These are phyloP conservation scores for Pipistrellus nathusii DNA, from an alignment of 2,797 vertebrate genomes.

Conservation along the genomic window DNA sequence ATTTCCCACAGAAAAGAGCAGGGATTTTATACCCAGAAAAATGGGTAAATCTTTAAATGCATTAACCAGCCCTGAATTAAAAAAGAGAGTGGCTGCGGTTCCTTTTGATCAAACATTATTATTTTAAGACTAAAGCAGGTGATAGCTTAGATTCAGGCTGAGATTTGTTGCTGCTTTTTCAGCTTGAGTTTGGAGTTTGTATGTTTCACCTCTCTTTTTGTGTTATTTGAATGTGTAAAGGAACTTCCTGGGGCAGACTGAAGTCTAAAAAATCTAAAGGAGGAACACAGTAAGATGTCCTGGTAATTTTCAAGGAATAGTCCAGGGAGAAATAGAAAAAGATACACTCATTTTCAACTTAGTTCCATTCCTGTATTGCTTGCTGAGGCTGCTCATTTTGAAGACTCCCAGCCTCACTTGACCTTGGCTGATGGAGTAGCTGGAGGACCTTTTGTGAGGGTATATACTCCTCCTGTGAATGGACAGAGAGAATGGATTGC, in stretches of 20 bases:
- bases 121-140: neutral
- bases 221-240: neutral
- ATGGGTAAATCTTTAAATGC: neutral
- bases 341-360: neutral
- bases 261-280: neutral
- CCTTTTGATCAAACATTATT: neutral
- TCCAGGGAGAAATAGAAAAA: neutral
- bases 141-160: neutral
- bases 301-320: neutral
- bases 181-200: neutral
- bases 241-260: neutral
- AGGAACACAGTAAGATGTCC: neutral
- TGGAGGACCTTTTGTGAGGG: neutral
- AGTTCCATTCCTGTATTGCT: slow-evolving; percentile 11
- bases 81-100: neutral
- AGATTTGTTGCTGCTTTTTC: neutral
- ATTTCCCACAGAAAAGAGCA: slow-evolving; percentile 6
- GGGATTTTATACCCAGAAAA: neutral
- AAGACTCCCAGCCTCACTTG: neutral
- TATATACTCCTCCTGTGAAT: neutral
- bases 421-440: neutral
- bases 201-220: neutral
- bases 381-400: neutral
- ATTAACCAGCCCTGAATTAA: neutral
- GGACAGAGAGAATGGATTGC: neutral